phyloP scores from a whole-genome alignment of 2,113 vertebrate genomes.

The Megaleporinus macrocephalus region DNA sequence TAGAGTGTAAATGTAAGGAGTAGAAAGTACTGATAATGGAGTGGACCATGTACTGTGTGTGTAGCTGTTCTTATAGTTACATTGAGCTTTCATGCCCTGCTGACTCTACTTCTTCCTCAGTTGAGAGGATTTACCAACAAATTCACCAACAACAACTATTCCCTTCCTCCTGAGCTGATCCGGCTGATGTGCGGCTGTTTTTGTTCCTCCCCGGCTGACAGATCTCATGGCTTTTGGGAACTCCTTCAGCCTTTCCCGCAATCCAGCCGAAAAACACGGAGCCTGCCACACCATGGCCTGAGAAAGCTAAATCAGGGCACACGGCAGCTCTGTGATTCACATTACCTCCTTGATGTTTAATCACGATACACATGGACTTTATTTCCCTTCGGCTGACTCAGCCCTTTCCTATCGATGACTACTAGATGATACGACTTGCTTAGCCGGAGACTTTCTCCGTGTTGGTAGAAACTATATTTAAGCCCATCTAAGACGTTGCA shows the following conservation, averaged over 20 bases:
- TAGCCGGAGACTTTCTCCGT: slow-evolving; percentile 25
- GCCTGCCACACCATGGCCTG: slow-evolving; percentile 46
- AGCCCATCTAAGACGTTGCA: neutral
- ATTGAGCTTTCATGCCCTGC: neutral
- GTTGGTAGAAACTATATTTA: slow-evolving; percentile 12
- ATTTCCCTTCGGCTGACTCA: slow-evolving; percentile 49
- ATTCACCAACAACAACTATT: neutral
- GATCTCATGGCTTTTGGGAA: slow-evolving; percentile 44
- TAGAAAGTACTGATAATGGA: too few species aligned
- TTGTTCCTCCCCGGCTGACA: slow-evolving; percentile 26
- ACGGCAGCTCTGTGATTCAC: slow-evolving; percentile 42
- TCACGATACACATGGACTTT: slow-evolving; percentile 46
- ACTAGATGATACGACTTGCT: slow-evolving; percentile 13
- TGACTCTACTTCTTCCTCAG: neutral
- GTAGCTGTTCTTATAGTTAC: neutral
- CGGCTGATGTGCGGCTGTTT: slow-evolving; percentile 18
- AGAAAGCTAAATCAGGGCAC: slow-evolving; percentile 45
- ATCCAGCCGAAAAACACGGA: slow-evolving; percentile 40
- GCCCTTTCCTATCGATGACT: slow-evolving; percentile 37
- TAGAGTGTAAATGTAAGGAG: too few species aligned
- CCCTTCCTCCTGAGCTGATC: neutral
- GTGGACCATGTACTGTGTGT: too few species aligned
- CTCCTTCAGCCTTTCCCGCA: slow-evolving; percentile 32
- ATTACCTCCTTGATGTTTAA: slow-evolving; percentile 36
- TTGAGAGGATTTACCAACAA: neutral